Evolutionary conservation across 2,113 vertebrate genomes (phyloP).

Genomic region (Lepus timidus): DNA sequence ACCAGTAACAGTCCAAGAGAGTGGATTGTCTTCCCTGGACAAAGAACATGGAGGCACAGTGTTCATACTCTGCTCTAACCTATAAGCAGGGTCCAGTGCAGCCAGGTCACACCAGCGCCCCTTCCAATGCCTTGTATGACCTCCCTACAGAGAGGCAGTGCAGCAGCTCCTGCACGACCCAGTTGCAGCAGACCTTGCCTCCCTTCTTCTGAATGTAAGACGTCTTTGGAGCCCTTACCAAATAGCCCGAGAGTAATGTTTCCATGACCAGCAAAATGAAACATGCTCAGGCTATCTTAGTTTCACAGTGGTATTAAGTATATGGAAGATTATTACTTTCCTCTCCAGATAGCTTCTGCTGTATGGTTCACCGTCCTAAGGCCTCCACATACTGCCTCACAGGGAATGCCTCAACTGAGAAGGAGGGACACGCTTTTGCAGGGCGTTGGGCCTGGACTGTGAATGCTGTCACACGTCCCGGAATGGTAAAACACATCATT

Average conservation of each 20-base stretch:
- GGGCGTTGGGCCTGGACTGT: too few relatives aligned
- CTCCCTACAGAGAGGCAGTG: background rate
- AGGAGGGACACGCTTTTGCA: too few relatives aligned
- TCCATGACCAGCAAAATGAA: too few relatives aligned
- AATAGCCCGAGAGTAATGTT: background rate
- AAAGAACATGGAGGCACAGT: background rate
- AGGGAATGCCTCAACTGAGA: background rate
- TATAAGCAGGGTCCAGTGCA: background rate
- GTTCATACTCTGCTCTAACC: background rate
- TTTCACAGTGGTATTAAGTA: slow-evolving; percentile 1
- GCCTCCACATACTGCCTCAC: background rate
- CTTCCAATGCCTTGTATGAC: too few relatives aligned
- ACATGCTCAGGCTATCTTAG: background rate
- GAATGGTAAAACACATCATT: too few relatives aligned
- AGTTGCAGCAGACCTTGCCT: background rate
- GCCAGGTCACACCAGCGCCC: background rate
- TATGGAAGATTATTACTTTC: background rate
- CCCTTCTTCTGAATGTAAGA: background rate
- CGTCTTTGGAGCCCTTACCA: background rate
- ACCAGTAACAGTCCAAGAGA: background rate
- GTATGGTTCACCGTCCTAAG: background rate
- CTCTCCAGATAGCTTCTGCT: background rate
- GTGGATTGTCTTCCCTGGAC: background rate
- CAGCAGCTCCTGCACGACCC: background rate
- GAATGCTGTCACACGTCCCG: too few relatives aligned